Evolutionary conservation across 2,113 vertebrate genomes (phyloP), one percentile per base, ranked within the genome.

Genomic region (Xenotilapia caudafasciata): DNA sequence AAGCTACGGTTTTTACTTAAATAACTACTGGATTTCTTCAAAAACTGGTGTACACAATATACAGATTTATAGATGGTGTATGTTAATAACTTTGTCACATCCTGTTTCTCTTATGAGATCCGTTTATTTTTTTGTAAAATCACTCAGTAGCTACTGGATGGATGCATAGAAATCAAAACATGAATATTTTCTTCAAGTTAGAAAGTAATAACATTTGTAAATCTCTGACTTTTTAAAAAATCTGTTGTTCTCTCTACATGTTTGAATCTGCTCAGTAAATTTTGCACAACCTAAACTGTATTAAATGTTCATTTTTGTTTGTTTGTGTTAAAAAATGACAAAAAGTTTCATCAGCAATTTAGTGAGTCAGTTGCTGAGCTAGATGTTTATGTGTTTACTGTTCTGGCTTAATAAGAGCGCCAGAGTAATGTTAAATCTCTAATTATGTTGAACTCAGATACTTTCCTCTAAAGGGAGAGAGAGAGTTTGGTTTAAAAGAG

Each of bases 361-460:
- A 73, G 38, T 73, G 38, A 45, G n/a, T 45, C 13, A 73, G 38
- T 17, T 73, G 65, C 2, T 14, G 65, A 73, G 65, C 2, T 73
- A 26, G 65, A 73, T 70, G 21, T 70, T 70, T 70, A 5, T 0
- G n/a, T 70, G 38, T 15, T 42, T 42, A 70, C 21, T 70, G 35
- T 23, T 15, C 35, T 70, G n/a, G 65, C 7, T 70, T 70, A 2
- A 70, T 0, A 40, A 68, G 65, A 70, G n/a, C 0, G 1, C 38
- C 38, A 42, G n/a, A 45, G 2, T 26, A 23, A 70, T 42, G n/a
- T 70, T 42, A 23, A 70, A 70, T 70, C 65, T 6, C n/a, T 73
- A 73, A 73, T 73, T 73, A 73, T 73, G 38, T 45, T 26, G 40
- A 73, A 73, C 21, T 73, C 68, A 70, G 7, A 42, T 15, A 45